phyloP scores from a whole-genome alignment of 2,888 invertebrate genomes.

The Anthophora plumipes region DNA sequence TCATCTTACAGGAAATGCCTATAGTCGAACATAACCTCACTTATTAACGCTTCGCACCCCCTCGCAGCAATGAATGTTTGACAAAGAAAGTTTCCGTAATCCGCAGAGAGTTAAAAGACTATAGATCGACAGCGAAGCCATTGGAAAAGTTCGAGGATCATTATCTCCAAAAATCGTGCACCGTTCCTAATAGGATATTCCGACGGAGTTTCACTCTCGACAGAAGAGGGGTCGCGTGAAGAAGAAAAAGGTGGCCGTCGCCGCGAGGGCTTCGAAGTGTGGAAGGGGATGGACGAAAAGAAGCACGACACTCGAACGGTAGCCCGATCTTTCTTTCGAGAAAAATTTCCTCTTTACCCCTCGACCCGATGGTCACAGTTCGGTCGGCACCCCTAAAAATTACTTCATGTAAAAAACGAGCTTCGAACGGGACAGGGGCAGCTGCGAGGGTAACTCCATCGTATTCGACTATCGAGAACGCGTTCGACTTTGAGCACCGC shows the following conservation, averaged over 20 bases:
- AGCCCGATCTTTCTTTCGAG: constrained; percentile 58
- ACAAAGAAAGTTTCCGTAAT: constrained; percentile 28
- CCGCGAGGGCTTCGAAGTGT: constrained; percentile 3
- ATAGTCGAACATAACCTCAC: not conserved
- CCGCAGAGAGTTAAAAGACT: constrained; percentile 47
- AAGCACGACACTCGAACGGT: constrained; percentile 31
- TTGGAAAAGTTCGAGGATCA: constrained; percentile 60
- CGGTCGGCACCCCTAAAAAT: constrained; percentile 73
- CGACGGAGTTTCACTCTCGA: constrained; percentile 48
- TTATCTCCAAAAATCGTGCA: constrained; percentile 60
- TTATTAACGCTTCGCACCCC: constrained; percentile 8
- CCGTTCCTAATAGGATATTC: constrained; percentile 59
- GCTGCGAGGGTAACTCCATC: constrained; percentile 36
- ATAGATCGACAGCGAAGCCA: constrained; percentile 43
- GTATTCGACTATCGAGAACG: constrained; percentile 27
- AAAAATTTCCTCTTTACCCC: constrained; percentile 14
- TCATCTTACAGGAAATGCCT: not conserved
- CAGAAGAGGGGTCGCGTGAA: constrained; percentile 20
- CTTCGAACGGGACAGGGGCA: constrained; percentile 51
- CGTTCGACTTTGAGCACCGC: constrained; percentile 27
- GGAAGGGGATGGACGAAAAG: constrained; percentile 60
- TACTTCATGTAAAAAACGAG: constrained; percentile 70
- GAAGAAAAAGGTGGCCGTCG: constrained; percentile 29
- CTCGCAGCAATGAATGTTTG: constrained; percentile 16
- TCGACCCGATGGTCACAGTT: constrained; percentile 66